Base-by-base conservation (phyloP, 2,888 invertebrate genomes). In the Pachycephus smyrnensis region DNA sequence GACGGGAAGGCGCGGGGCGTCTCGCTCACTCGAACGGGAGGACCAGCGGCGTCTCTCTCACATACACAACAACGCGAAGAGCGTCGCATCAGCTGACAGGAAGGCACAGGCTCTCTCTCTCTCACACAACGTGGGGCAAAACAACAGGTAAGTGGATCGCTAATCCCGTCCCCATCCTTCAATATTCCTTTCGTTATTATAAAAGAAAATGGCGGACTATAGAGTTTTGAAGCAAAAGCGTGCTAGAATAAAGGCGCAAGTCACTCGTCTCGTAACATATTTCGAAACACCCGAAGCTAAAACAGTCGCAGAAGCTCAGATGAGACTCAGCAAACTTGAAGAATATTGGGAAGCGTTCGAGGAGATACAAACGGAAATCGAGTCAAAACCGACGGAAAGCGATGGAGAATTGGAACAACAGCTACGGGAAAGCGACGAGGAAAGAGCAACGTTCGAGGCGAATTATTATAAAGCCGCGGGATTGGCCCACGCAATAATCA, bases 171-270 rank as follows among this genome's bases (percentile, higher is more conserved):
- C 71, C 30, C 12, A 35, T 79, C 36, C 30, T 23, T 73, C 37
- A 15, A 77, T 69, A 74, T 77, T 68, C 40, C 69, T 23, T 4
- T 35, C 69, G 11, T 31, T 11, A 75, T 33, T 71, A 31, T 73
- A 37, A 69, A 74, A 76, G 2, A 79, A 79, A 69, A 79, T 79
- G 77, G 31, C 79, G 23, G 79, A 79, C 2, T 15, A 33, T 31
- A 79, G 30, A 75, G 23, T 3, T 1, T 32, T 76, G 23, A 78
- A 76, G n/a, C 31, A 73, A 12, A 69, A 36, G 6, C 76, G 76
- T 33, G 73, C 78, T 15, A 68, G 1, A 73, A 15, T 78, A 78
- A 77, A 77, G 30, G 73, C 55, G 36, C 79, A 75, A 68, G 55
- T 79, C 12, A 78, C 76, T 30, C 75, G 73, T 36, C 31, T 78